Evolutionary conservation across 2,888 invertebrate genomes (phyloP), one percentile per base, ranked within the genome.

Genomic region (Oligia latruncula): DNA sequence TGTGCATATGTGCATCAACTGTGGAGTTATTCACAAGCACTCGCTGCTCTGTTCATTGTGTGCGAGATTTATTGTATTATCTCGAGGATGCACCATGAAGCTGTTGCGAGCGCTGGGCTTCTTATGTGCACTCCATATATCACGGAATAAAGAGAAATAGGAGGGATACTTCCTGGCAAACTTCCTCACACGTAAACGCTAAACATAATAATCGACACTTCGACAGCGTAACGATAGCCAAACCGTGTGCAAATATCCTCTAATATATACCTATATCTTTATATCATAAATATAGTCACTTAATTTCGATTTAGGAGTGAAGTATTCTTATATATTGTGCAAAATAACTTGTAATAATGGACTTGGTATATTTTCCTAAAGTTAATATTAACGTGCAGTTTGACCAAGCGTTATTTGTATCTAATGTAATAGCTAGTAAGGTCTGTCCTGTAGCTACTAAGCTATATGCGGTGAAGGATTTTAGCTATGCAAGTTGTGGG

Each of bases 31-130:
- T 78, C 70, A 23, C 40, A 65, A 40, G 2, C 40, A 64, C 65
- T 49, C 46, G 70, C 58, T 29, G 43, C 62, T 81, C 81, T 78
- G 84, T 84, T 84, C 74, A 75, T 75, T 84, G 81, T 81, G 15
- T 52, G 55, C 23, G 23, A 64, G 77, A 84, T 68, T 64, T 71
- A 81, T 46, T 73, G 71, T 71, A 65, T 35, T 20, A 52, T 43
- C n/a, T 80, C n/a, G 23, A 46, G 40, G 35, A 58, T 65, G 64
- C 74, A 60, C 35, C 55, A 62, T 52, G 40, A 60, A n/a, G 35
- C 60, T 65, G 66, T 62, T 58, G 73, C 55, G 43, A 65, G n/a
- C n/a, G n/a, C 15, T 71, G 13, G n/a, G 20, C 46, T 29, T 40
- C 15, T 35, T 58, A 64, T 66, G 40, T 73, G 65, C 43, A 75